These are phyloP conservation scores for Cinclus mexicanus DNA, from an alignment of 2,113 vertebrate genomes.

Conservation along the genomic window DNA sequence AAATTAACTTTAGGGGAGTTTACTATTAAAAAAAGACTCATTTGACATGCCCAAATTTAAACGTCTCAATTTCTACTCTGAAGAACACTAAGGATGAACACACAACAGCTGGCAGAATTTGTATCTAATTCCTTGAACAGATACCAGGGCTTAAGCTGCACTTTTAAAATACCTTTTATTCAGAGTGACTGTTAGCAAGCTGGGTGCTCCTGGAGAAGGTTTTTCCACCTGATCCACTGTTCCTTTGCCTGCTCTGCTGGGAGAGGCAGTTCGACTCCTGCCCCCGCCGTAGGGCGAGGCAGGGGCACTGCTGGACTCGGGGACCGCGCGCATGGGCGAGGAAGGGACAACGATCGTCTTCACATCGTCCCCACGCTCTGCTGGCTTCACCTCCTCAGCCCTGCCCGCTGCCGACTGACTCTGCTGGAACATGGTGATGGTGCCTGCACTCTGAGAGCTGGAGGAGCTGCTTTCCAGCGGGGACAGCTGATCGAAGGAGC, in stretches of 20 bases:
- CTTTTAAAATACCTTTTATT: conserved; percentile 78
- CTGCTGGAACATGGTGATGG: conserved; percentile 60
- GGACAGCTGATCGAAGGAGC: conserved; percentile 83
- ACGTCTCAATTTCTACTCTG: background rate
- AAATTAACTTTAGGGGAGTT: background rate
- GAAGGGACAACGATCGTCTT: conserved; percentile 68
- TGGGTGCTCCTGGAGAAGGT: conserved; percentile 69
- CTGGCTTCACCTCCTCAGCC: conserved; percentile 63
- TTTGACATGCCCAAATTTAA: background rate
- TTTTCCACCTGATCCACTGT: conserved; percentile 69
- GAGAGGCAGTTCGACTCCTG: conserved; percentile 79
- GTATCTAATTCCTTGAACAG: background rate
- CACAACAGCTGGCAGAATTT: background rate
- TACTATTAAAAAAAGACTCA: background rate
- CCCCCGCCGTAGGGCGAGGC: conserved; percentile 71
- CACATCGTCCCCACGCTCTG: conserved; percentile 55
- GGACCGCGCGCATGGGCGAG: conserved; percentile 66
- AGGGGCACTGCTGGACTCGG: conserved; percentile 73
- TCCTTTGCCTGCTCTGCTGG: conserved; percentile 73
- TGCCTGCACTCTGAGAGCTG: conserved; percentile 46
- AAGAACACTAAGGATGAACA: background rate
- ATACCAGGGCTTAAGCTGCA: background rate
- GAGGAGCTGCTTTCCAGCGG: conserved; percentile 77
- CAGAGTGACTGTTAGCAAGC: conserved; percentile 73
- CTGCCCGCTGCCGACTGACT: background rate